Evolutionary conservation across 2,113 vertebrate genomes (phyloP).

Genomic region (Prionailurus viverrinus): DNA sequence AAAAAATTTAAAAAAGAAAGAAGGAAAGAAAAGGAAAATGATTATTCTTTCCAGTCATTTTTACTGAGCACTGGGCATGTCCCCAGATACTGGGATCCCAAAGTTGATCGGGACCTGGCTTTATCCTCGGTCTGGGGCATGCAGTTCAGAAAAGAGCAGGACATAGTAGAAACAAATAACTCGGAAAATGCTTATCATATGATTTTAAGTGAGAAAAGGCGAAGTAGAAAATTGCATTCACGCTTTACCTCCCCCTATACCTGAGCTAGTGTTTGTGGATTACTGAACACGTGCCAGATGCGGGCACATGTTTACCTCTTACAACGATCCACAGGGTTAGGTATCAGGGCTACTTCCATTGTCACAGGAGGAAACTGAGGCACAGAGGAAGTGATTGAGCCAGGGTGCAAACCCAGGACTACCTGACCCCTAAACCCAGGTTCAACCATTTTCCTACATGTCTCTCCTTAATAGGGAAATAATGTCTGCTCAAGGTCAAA

Average conservation of each 20-base stretch:
- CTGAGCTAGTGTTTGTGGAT: neutral
- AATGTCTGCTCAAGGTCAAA: neutral
- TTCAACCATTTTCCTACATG: neutral
- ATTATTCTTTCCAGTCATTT: neutral
- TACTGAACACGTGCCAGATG: rapidly evolving
- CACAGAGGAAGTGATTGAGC: neutral
- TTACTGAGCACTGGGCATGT: neutral
- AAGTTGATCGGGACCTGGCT: neutral
- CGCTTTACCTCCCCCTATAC: neutral
- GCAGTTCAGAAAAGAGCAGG: neutral
- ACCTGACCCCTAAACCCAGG: neutral
- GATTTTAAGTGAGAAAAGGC: neutral
- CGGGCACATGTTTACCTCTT: neutral
- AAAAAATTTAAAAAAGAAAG: neutral
- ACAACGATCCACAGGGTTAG: neutral
- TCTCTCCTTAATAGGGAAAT: neutral
- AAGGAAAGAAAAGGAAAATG: neutral
- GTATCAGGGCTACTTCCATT: neutral
- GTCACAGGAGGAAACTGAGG: constrained; percentile 15
- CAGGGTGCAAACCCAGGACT: neutral
- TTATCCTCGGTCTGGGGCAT: neutral
- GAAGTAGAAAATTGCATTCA: neutral
- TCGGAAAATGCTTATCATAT: neutral
- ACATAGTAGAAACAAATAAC: neutral
- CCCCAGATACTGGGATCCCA: neutral